Evolutionary conservation across 2,888 invertebrate genomes (phyloP).

Genomic region (Hydroisotoma schaefferi): DNA sequence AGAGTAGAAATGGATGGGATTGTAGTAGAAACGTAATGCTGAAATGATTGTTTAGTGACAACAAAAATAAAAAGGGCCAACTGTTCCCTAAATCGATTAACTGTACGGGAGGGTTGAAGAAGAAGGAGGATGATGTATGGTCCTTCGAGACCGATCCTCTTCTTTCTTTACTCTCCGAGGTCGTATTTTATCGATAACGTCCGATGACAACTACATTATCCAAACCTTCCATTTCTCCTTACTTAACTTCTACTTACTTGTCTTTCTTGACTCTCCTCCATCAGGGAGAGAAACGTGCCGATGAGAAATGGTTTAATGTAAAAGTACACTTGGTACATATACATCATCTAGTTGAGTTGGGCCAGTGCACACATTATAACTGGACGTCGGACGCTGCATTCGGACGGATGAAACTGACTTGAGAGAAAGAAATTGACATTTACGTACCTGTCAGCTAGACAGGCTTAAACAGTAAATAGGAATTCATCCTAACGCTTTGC

Average conservation of each 20-base stretch:
- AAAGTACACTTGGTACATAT: neutral
- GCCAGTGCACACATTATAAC: too few relatives aligned
- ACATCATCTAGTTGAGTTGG: too few relatives aligned
- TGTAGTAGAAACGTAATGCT: too few relatives aligned
- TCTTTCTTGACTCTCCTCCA: too few relatives aligned
- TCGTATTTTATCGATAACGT: slow-evolving; percentile 38
- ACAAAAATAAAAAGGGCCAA: slow-evolving; percentile 17
- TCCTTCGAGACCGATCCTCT: slow-evolving; percentile 32
- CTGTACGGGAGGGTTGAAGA: slow-evolving; percentile 5
- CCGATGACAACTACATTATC: slow-evolving; percentile 39
- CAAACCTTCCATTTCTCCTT: slow-evolving; percentile 15
- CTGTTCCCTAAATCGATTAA: slow-evolving; percentile 25
- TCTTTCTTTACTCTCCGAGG: slow-evolving; percentile 20
- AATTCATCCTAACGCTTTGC: too few relatives aligned
- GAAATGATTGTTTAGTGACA: slow-evolving; percentile 28
- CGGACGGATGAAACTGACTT: neutral
- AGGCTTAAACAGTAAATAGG: too few relatives aligned
- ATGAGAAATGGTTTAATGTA: neutral
- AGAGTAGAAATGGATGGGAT: too few relatives aligned
- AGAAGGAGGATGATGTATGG: slow-evolving; percentile 26
- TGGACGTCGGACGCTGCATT: too few relatives aligned
- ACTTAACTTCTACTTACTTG: slow-evolving; percentile 3
- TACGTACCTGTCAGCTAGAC: neutral
- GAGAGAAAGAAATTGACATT: slow-evolving; percentile 1
- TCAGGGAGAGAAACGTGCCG: neutral